Evolutionary conservation across 2,797 vertebrate species (phyloP).

Genomic region (Oryzias sinensis): DNA sequence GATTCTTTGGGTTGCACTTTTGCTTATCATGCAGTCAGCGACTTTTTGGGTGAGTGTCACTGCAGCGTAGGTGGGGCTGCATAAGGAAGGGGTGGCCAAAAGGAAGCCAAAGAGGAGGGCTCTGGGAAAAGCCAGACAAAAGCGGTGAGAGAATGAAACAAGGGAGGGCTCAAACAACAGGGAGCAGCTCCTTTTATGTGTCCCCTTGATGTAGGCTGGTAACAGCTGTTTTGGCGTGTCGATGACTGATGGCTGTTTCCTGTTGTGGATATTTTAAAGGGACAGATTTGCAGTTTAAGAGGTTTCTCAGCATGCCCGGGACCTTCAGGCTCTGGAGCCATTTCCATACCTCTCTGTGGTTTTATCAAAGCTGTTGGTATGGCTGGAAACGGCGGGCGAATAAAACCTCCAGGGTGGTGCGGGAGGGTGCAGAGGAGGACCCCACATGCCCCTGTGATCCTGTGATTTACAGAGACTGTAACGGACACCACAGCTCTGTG

Average conservation of each 20-base stretch:
- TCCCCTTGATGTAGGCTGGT: constrained; percentile 85
- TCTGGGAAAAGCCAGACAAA: constrained; percentile 73
- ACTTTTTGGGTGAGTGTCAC: constrained; percentile 53
- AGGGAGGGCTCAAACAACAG: constrained; percentile 79
- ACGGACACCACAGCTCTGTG: constrained; percentile 62
- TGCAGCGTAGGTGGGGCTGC: constrained; percentile 61
- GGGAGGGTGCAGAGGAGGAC: constrained; percentile 59
- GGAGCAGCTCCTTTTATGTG: constrained; percentile 80
- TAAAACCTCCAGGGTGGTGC: constrained; percentile 59
- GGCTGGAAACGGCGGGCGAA: constrained; percentile 62
- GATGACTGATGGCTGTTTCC: constrained; percentile 89
- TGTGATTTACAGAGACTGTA: constrained; percentile 71
- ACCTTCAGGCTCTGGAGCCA: constrained; percentile 61
- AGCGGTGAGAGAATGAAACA: constrained; percentile 73
- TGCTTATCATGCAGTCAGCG: constrained; percentile 52
- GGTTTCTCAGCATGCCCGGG: constrained; percentile 70
- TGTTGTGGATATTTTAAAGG: constrained; percentile 86
- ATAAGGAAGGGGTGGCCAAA: constrained; percentile 57
- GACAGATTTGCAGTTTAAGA: constrained; percentile 83
- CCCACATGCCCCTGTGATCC: constrained; percentile 68
- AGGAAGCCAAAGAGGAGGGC: constrained; percentile 70
- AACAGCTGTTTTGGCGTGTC: constrained; percentile 88
- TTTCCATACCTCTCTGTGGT: constrained; percentile 66
- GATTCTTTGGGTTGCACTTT: constrained; percentile 42
- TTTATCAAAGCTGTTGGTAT: constrained; percentile 66